phyloP scores from a whole-genome alignment of 2,797 vertebrate genomes.

The Xyrichtys novacula region DNA sequence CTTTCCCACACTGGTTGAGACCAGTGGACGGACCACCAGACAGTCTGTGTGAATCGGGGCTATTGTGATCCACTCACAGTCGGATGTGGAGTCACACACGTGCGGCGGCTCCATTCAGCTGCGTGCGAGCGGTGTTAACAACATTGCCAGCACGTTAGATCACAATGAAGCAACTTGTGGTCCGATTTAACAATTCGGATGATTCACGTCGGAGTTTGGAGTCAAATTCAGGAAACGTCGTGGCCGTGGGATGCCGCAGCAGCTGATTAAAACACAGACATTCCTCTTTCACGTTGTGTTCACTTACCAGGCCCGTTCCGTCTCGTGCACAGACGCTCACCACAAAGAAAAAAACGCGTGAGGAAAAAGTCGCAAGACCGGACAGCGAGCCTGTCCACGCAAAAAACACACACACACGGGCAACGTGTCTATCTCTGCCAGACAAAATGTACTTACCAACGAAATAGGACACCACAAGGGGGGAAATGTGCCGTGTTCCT shows the following conservation, averaged over 20 bases:
- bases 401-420: conserved; percentile 9
- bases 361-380: conserved; percentile 32
- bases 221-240: neutral
- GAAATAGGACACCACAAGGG: conserved; percentile 68
- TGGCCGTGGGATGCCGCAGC: conserved; percentile 2
- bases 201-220: neutral
- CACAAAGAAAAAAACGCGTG: conserved; percentile 52
- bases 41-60: conserved; percentile 10
- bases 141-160: neutral
- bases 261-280: conserved; percentile 25
- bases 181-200: neutral
- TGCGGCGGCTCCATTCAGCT: conserved; percentile 58
- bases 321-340: conserved; percentile 19
- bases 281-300: conserved; percentile 21
- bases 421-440: neutral
- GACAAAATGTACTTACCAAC: conserved; percentile 74
- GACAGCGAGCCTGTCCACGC: neutral
- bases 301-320: conserved; percentile 65
- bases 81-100: conserved; percentile 63
- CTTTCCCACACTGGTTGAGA: conserved; percentile 8
- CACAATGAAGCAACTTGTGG: neutral
- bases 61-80: conserved; percentile 31
- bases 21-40: neutral
- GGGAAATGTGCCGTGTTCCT: conserved; percentile 47
- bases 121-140: conserved; percentile 26